These are phyloP conservation scores for Exocentrus adspersus DNA, from an alignment of 2,888 invertebrate species.

Conservation along the genomic window DNA sequence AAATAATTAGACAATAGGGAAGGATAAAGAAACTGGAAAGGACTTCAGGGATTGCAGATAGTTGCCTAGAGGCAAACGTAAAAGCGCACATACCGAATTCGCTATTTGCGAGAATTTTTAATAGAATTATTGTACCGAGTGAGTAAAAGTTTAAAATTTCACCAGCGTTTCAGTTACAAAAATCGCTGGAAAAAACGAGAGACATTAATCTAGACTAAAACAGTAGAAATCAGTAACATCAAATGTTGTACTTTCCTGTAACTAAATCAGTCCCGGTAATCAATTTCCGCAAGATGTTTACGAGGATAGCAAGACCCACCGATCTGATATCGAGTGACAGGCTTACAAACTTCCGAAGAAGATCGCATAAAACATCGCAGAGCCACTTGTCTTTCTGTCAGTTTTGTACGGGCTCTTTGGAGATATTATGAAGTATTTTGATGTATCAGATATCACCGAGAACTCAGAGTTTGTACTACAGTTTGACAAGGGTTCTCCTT, in stretches of 20 bases:
- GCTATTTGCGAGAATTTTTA: no score
- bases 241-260: neutral
- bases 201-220: no score
- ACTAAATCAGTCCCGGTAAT: neutral
- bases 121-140: no score
- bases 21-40: no score
- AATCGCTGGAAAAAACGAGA: no score
- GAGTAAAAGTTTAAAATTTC: no score
- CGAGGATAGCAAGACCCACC: neutral
- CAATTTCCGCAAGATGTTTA: neutral
- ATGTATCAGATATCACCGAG: slow-evolving; percentile 12
- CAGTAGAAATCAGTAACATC: no score
- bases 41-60: no score
- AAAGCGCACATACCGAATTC: no score
- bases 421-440: slow-evolving; percentile 22
- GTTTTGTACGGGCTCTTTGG: slow-evolving; percentile 12
- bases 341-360: slow-evolving; percentile 14
- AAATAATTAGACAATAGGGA: no score
- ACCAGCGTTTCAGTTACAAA: no score
- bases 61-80: no score
- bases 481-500: slow-evolving; percentile 22
- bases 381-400: slow-evolving; percentile 23
- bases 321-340: slow-evolving; percentile 2
- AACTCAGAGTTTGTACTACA: slow-evolving; percentile 2
- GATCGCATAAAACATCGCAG: neutral